These are phyloP conservation scores for Cryptocephalus primarius DNA, from an alignment of 2,888 invertebrate genomes.

Conservation along the genomic window DNA sequence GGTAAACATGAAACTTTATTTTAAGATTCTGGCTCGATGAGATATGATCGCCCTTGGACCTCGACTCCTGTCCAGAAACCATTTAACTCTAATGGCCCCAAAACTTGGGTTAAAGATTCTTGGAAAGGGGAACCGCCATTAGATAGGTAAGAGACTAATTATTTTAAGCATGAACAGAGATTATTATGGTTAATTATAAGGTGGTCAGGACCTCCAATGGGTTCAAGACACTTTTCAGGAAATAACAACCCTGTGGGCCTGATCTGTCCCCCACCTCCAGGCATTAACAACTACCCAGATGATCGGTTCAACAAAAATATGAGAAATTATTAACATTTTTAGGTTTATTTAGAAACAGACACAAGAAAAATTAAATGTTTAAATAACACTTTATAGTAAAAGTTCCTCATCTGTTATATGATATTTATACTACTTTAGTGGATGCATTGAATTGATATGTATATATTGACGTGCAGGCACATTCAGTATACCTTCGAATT, in stretches of 20 bases:
- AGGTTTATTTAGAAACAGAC: too few relatives aligned
- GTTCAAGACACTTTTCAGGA: slow-evolving; percentile 20
- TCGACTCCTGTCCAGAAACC: slow-evolving; percentile 12
- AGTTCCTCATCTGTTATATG: too few relatives aligned
- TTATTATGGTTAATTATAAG: slow-evolving; percentile 9
- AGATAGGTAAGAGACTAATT: slow-evolving; percentile 10
- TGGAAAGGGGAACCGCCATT: slow-evolving; percentile 17
- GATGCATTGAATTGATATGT: too few relatives aligned
- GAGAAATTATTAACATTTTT: slow-evolving; percentile 7
- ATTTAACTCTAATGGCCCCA: slow-evolving; percentile 11
- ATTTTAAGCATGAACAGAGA: too few relatives aligned
- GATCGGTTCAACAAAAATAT: slow-evolving; percentile 20
- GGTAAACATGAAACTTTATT: neutral
- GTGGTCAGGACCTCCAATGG: slow-evolving; percentile 13
- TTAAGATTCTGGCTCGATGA: slow-evolving; percentile 17
- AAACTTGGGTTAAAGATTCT: slow-evolving; percentile 17
- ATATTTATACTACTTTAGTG: too few relatives aligned
- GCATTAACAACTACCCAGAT: slow-evolving; percentile 31
- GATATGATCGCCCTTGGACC: slow-evolving; percentile 24
- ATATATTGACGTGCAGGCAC: too few relatives aligned
- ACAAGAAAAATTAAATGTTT: too few relatives aligned
- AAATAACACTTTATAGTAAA: too few relatives aligned
- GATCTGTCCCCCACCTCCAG: slow-evolving; percentile 33
- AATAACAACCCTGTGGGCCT: slow-evolving; percentile 13
- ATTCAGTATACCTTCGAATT: too few relatives aligned